Conservation (phyloP, 2,888 invertebrate species). For the Amorpha juglandis region DNA sequence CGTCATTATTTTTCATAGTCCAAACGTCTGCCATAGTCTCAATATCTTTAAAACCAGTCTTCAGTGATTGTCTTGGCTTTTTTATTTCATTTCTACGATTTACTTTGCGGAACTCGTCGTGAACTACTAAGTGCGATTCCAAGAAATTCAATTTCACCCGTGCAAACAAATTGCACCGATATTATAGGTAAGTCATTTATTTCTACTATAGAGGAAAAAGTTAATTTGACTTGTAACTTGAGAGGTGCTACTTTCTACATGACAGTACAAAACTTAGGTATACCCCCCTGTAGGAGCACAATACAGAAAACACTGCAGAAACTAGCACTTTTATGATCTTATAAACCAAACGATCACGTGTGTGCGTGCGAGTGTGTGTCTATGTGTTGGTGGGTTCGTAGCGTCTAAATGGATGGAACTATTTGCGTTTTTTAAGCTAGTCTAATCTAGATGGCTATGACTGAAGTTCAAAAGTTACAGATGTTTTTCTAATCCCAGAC, state of each 20-base stretch:
- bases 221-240: not conserved
- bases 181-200: constrained; percentile 1
- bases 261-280: too few species aligned
- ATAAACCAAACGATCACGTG: too few species aligned
- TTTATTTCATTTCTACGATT: constrained; percentile 14
- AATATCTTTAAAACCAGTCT: not conserved
- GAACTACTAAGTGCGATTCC: constrained; percentile 10
- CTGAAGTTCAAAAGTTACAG: not conserved
- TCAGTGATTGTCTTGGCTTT: not conserved
- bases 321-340: too few species aligned
- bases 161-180: constrained; percentile 7
- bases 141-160: constrained; percentile 13
- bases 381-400: too few species aligned
- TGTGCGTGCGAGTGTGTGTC: too few species aligned
- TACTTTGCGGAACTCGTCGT: constrained; percentile 9
- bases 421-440: too few species aligned
- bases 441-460: too few species aligned
- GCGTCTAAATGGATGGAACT: too few species aligned
- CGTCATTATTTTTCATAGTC: too few species aligned
- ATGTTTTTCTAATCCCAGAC: not conserved
- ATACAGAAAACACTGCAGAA: too few species aligned
- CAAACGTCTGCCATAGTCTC: too few species aligned
- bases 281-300: too few species aligned
- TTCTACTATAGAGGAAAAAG: not conserved
- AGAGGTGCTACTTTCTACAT: not conserved